Base-by-base conservation (phyloP, 2,888 invertebrate species). In the Isotomurus palustris region DNA sequence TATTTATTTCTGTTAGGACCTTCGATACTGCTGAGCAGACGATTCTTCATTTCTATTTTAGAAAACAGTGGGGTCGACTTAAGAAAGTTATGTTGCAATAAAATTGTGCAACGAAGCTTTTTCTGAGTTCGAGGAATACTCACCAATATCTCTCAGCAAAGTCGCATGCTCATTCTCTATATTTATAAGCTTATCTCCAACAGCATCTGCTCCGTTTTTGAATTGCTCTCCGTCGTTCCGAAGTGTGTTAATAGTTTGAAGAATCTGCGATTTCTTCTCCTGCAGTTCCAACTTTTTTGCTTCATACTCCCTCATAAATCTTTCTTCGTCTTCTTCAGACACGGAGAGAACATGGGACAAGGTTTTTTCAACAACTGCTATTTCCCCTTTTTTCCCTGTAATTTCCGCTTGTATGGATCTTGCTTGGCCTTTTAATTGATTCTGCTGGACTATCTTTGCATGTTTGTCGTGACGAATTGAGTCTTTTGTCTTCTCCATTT, bases 151-250 rank as follows among this genome's bases (percentile, higher is more conserved):
- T 14, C 32, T 32, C 14, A 10, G 32, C 8, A 32, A 8, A 32
- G 8, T 32, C 32, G 32, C 32, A 10, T 32, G 32, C 14, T 50
- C 32, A n/a, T 50, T 40, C 2, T 25, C 19, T 2, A 50, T 14
- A n/a, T 3, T 21, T 8, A 43, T 32, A 1, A 58, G 10, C 29
- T 53, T 44, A 1, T 52, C 58, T 14, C 47, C 27, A 6, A 51
- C 53, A 10, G 32, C 12, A 19, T 60, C 62, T 5, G 36, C 53
- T 0, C 56, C 58, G 28, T 36, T 17, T 12, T 45, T 45, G 28
- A 65, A 62, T 25, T 60, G 60, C 2, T 62, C 62, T 17, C 44
- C 53, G 38, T 65, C 62, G 4, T 32, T 4, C 38, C 58, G 54
- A 2, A 62, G n/a, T 6, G 58, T 35, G 2, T 51, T 55, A 4